Conservation (phyloP, 2,888 invertebrate genomes). For the Patella pellucida region DNA sequence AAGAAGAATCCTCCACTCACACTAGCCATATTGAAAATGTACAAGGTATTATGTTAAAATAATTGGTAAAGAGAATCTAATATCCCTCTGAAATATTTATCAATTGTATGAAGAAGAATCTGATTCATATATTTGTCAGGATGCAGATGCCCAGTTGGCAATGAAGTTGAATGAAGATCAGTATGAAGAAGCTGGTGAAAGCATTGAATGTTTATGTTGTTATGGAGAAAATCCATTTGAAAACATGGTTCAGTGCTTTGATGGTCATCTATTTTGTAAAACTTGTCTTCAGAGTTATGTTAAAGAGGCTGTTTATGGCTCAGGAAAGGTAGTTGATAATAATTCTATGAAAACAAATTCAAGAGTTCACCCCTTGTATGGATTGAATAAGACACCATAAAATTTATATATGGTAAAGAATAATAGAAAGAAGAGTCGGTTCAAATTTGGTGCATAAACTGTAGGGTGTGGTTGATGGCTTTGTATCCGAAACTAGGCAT, state of each 20-base stretch:
- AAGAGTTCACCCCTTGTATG: no score
- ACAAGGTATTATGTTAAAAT: no score
- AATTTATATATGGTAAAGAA: no score
- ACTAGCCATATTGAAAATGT: no score
- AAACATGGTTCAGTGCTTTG: slow-evolving; percentile 63
- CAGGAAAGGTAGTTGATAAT: slow-evolving; percentile 52
- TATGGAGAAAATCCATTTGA: slow-evolving; percentile 59
- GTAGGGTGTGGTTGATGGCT: no score
- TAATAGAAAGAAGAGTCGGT: no score
- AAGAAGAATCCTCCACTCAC: background rate
- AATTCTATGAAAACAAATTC: background rate
- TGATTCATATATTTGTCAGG: slow-evolving; percentile 33
- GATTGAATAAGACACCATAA: no score
- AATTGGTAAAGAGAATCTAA: no score
- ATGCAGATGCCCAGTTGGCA: slow-evolving; percentile 48
- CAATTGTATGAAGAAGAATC: background rate
- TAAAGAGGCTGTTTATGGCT: slow-evolving; percentile 59
- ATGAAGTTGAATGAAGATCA: slow-evolving; percentile 48
- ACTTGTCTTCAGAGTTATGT: slow-evolving; percentile 59
- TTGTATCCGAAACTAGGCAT: no score
- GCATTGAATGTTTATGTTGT: slow-evolving; percentile 66
- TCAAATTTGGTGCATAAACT: no score
- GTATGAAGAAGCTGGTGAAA: slow-evolving; percentile 54
- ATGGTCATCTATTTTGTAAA: slow-evolving; percentile 65
- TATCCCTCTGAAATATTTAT: background rate